phyloP scores from a whole-genome alignment of 2,113 vertebrate species.

The Corvus moneduloides region DNA sequence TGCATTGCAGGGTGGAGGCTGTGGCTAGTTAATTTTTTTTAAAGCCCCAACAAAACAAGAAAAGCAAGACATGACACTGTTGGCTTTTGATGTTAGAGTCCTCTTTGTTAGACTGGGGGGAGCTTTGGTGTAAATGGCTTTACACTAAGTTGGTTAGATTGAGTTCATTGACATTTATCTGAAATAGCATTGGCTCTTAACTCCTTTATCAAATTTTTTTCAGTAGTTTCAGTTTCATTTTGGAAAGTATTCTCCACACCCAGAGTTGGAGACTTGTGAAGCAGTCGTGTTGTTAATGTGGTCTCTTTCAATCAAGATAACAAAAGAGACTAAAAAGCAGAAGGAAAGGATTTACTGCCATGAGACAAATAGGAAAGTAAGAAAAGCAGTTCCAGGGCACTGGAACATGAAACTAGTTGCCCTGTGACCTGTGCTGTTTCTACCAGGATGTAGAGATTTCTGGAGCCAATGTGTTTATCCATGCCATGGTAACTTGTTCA shows the following conservation, averaged over 20 bases:
- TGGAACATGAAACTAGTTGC: neutral
- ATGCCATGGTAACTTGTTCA: neutral
- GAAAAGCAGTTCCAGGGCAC: neutral
- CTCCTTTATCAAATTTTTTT: neutral
- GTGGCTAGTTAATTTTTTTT: neutral
- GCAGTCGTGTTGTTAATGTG: neutral
- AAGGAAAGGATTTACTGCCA: neutral
- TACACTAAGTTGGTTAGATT: neutral
- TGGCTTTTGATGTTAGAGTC: neutral
- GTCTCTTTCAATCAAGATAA: neutral
- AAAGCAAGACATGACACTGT: neutral
- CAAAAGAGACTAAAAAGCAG: neutral
- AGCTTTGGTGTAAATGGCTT: neutral
- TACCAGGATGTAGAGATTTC: neutral
- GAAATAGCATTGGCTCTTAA: neutral
- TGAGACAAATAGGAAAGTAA: neutral
- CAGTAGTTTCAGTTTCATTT: neutral
- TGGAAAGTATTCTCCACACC: neutral
- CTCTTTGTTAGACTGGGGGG: neutral
- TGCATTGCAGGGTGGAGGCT: neutral
- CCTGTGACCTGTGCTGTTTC: neutral
- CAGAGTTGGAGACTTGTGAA: neutral
- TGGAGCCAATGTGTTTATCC: neutral
- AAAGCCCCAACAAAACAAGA: neutral
- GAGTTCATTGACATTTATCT: neutral